Evolutionary conservation across 2,113 vertebrate species (phyloP).

Genomic region (Perognathus longimembris): DNA sequence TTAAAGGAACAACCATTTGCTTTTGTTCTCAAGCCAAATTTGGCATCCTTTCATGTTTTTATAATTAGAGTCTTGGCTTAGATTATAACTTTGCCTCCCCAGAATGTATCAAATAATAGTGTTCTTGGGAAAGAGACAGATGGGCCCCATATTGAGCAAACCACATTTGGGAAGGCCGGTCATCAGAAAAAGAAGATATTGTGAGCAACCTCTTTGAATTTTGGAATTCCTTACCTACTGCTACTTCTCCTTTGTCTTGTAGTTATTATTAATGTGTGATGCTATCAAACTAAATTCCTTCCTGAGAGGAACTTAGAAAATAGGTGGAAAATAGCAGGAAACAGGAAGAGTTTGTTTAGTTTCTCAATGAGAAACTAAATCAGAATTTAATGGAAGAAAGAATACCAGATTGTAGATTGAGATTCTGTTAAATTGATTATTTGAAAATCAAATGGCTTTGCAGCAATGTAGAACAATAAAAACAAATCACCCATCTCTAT

Average conservation of each 20-base stretch:
- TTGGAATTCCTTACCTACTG: neutral
- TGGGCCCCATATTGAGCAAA: conserved; percentile 27
- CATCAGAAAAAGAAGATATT: neutral
- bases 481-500: neutral
- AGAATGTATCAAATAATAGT: conserved; percentile 50
- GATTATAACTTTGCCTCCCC: neutral
- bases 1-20: conserved; percentile 47
- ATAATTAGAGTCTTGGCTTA: conserved; percentile 74
- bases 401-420: neutral
- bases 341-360: neutral
- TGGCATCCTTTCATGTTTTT: conserved; percentile 65
- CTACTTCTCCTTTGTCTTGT: neutral
- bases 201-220: neutral
- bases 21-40: conserved; percentile 75
- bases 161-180: neutral
- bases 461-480: neutral
- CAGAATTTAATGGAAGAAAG: neutral
- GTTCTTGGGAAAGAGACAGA: conserved; percentile 39
- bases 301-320: neutral
- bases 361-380: neutral
- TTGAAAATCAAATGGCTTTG: neutral
- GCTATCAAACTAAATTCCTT: neutral
- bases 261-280: neutral
- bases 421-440: neutral
- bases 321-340: neutral